A percentile compares a stretch with the other conserved stretches of the same genome.
Conservation (phyloP, 2,888 invertebrate species). For the Drosophila mercatorum region DNA sequence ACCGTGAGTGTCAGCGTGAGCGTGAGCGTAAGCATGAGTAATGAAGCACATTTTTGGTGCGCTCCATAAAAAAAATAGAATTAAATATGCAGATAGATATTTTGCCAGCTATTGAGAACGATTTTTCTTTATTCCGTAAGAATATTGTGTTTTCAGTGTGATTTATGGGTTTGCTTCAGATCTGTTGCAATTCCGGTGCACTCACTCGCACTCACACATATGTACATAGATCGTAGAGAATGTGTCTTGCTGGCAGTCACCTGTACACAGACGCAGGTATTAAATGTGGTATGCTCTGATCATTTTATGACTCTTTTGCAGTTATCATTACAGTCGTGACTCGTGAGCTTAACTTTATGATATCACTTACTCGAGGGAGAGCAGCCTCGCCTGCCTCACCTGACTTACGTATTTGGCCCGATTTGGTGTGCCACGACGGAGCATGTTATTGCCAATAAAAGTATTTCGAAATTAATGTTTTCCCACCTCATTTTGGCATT, state of each 20-base stretch:
- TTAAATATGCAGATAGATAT: slow-evolving; percentile 34
- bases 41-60: slow-evolving; percentile 42
- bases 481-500: background rate
- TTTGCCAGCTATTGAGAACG: slow-evolving; percentile 15
- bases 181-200: background rate
- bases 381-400: background rate
- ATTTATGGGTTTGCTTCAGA: background rate
- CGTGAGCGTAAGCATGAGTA: slow-evolving; percentile 3
- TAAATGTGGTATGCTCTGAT: background rate
- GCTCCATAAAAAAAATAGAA: slow-evolving; percentile 52
- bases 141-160: background rate
- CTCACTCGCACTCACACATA: background rate
- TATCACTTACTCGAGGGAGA: background rate
- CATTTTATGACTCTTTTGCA: background rate
- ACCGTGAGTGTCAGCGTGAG: background rate
- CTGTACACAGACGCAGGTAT: background rate
- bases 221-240: background rate
- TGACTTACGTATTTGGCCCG: background rate
- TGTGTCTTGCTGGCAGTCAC: background rate
- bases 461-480: background rate
- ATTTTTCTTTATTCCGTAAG: background rate
- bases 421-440: background rate
- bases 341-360: background rate
- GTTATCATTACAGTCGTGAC: background rate
- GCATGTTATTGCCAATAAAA: background rate